Conservation (phyloP, 2,797 vertebrate genomes). For the Mus minutoides region DNA sequence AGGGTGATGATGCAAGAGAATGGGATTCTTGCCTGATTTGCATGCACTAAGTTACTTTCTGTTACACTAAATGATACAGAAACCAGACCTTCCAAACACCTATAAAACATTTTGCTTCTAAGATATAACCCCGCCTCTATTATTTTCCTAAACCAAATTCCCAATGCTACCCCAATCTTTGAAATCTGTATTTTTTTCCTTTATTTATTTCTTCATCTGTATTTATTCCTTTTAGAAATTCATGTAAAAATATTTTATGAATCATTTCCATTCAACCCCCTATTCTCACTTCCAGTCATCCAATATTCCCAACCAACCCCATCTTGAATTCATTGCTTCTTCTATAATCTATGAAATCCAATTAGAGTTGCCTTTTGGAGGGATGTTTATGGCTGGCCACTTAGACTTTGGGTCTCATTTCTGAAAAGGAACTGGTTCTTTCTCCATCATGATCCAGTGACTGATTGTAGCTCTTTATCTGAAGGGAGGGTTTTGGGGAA, state of each 20-base stretch:
- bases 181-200: neutral
- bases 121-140: neutral
- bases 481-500: no score
- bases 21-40: neutral
- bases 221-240: neutral
- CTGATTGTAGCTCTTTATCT: neutral
- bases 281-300: neutral
- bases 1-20: conserved; percentile 50
- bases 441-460: no score
- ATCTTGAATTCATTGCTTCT: neutral
- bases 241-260: neutral
- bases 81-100: neutral
- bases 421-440: neutral
- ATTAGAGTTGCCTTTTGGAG: neutral
- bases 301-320: neutral
- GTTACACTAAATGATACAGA: neutral
- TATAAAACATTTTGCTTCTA: neutral
- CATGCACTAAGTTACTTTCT: conserved; percentile 13
- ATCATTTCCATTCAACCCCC: neutral
- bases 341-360: neutral
- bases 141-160: neutral
- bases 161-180: conserved; percentile 39
- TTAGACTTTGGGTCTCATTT: neutral
- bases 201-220: neutral
- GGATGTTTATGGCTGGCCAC: neutral